These are phyloP conservation scores for Passerculus sandwichensis DNA, from an alignment of 2,797 vertebrate genomes.

Conservation along the genomic window DNA sequence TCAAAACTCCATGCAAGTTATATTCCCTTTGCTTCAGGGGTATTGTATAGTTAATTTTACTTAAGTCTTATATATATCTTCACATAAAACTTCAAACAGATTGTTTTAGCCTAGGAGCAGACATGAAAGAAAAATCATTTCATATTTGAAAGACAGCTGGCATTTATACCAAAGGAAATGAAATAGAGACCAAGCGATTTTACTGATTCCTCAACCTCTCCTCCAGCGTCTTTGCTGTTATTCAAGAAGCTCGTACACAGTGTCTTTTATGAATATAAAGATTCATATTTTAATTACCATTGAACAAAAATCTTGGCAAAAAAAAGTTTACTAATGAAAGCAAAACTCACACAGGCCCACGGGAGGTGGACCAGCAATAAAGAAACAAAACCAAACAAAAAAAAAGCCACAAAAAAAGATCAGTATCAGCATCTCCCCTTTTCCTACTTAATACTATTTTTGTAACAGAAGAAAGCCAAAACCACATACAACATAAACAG, in stretches of 20 bases:
- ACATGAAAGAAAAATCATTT: conserved; percentile 72
- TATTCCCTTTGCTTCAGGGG: conserved; percentile 57
- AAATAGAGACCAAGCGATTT: conserved; percentile 65
- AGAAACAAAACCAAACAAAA: not conserved
- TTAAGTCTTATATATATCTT: conserved; percentile 58
- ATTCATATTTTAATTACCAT: not conserved
- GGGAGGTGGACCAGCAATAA: not conserved
- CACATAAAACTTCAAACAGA: conserved; percentile 69
- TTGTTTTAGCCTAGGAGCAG: conserved; percentile 53
- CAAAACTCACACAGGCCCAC: not conserved
- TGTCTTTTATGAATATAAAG: conserved; percentile 11
- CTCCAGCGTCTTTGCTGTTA: not conserved
- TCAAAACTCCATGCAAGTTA: conserved; percentile 75
- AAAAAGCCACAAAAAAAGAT: not conserved
- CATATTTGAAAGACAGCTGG: conserved; percentile 65
- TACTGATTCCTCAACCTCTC: conserved; percentile 25
- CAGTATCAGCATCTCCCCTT: not conserved
- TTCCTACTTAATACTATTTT: not conserved
- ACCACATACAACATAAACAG: not conserved
- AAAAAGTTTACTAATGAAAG: conserved; percentile 61
- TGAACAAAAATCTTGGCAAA: conserved; percentile 24
- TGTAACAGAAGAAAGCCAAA: not conserved
- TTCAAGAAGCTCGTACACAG: not conserved
- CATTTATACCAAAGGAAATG: conserved; percentile 67
- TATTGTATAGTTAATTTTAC: conserved; percentile 67